Evolutionary conservation across 2,888 invertebrate genomes (phyloP), one percentile per base, ranked within the genome.

Genomic region (Smittia sp.): DNA sequence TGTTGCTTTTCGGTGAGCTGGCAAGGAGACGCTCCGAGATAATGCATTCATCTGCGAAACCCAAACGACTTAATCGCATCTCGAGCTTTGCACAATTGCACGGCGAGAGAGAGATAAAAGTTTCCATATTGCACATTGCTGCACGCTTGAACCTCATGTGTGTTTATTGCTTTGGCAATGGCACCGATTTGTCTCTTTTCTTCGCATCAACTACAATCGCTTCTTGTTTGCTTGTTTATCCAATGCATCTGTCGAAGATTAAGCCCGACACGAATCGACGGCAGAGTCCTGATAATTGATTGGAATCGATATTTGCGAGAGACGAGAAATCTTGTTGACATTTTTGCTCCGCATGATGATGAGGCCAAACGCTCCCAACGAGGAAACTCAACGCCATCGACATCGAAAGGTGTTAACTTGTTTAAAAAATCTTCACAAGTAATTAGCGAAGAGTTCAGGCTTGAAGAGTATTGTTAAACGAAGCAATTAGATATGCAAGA

Each of bases 101-200:
- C 46, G 15, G n/a, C 46, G 46, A 46, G 9, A 46, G n/a, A 46
- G 46, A 13, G 15, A 46, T 46, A 46, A 46, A 46, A 46, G 46
- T 46, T 46, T 46, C 46, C 4, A 46, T 46, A 46, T 46, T 46
- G 46, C 15, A 46, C 2, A 46, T 6, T 3, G 15, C 32, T 32
- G n/a, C 39, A 39, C 39, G 39, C 46, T 46, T 46, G 46, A 46
- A 46, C 46, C 46, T n/a, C 46, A 46, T 46, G 20, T 67, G 39
- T 67, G 66, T 18, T 39, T 18, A 66, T 13, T 13, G 25, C 32
- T 24, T 20, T 41, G 68, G 25, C 41, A 41, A 22, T 68, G 68
- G 46, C 46, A 46, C 46, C 24, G 25, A 68, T 68, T 68, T 46
- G 68, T 46, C 24, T 68, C 67, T 66, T 38, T 39, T 11, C 11